These are phyloP conservation scores for Stigmatopora argus DNA, from an alignment of 2,113 vertebrate species.

Conservation along the genomic window DNA sequence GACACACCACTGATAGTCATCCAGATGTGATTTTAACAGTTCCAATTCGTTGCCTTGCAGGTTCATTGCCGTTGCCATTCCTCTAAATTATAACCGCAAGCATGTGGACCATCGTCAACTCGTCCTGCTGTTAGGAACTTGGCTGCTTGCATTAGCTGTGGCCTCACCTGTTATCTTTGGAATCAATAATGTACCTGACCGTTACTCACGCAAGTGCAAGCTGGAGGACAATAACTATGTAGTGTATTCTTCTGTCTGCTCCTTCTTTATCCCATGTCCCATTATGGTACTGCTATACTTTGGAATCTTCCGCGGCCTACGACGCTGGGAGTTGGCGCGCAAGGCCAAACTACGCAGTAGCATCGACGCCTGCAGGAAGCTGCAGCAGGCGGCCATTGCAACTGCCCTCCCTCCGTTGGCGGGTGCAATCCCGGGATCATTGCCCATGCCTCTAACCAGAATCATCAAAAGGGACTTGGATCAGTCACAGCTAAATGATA, in stretches of 20 bases:
- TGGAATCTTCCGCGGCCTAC: slow-evolving; percentile 82
- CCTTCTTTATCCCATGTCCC: slow-evolving; percentile 93
- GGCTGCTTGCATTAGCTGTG: slow-evolving; percentile 86
- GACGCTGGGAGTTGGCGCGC: slow-evolving; percentile 79
- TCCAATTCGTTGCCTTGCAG: slow-evolving; percentile 53
- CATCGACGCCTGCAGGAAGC: slow-evolving; percentile 69
- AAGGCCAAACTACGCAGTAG: slow-evolving; percentile 76
- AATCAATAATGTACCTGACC: slow-evolving; percentile 78
- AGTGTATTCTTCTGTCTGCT: slow-evolving; percentile 88
- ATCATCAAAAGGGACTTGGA: slow-evolving; percentile 61
- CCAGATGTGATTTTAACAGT: neutral
- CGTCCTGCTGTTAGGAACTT: slow-evolving; percentile 83
- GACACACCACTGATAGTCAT: neutral
- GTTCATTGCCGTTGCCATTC: slow-evolving; percentile 86
- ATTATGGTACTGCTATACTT: slow-evolving; percentile 90
- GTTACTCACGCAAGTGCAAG: slow-evolving; percentile 80
- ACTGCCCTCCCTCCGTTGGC: slow-evolving; percentile 41
- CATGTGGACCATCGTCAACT: slow-evolving; percentile 81
- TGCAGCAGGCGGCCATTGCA: slow-evolving; percentile 61
- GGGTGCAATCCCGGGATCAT: slow-evolving; percentile 49
- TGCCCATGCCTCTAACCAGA: slow-evolving; percentile 58
- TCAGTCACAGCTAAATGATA: slow-evolving; percentile 56
- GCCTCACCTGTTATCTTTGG: slow-evolving; percentile 88
- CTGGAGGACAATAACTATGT: slow-evolving; percentile 88
- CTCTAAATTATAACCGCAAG: slow-evolving; percentile 81